Conservation (phyloP, 2,888 invertebrate species). For the Lepidochrysops patricia region DNA sequence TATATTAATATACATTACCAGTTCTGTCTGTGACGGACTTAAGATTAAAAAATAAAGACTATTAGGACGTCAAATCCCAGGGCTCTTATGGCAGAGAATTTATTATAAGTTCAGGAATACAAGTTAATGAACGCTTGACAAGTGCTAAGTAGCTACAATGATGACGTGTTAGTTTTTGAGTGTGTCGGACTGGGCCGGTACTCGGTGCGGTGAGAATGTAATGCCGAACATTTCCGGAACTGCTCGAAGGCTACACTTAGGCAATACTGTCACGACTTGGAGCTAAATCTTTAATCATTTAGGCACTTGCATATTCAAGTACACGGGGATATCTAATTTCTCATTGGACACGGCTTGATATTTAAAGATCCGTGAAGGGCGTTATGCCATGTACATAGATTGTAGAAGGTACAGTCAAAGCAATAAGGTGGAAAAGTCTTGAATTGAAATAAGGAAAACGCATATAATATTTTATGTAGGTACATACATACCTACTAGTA, state of each 20-base stretch:
- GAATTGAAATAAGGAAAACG: neutral
- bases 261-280: slow-evolving; percentile 11
- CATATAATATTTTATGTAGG: neutral
- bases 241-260: slow-evolving; percentile 20
- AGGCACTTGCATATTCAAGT: neutral
- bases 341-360: neutral
- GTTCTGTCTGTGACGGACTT: too few relatives aligned
- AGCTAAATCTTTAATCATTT: slow-evolving; percentile 4
- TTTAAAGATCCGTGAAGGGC: slow-evolving; percentile 1
- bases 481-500: neutral
- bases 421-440: too few relatives aligned
- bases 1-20: too few relatives aligned
- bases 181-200: slow-evolving; percentile 14
- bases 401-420: neutral
- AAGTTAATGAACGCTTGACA: neutral
- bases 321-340: neutral
- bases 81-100: neutral
- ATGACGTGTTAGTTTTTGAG: slow-evolving; percentile 12
- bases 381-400: neutral
- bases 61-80: neutral
- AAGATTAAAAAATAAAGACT: too few relatives aligned
- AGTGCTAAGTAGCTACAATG: slow-evolving; percentile 11
- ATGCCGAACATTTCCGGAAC: slow-evolving; percentile 39
- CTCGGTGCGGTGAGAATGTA: slow-evolving; percentile 29
- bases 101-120: neutral